These are phyloP conservation scores for Polyploca ridens DNA, from an alignment of 2,888 invertebrate species.

Conservation along the genomic window DNA sequence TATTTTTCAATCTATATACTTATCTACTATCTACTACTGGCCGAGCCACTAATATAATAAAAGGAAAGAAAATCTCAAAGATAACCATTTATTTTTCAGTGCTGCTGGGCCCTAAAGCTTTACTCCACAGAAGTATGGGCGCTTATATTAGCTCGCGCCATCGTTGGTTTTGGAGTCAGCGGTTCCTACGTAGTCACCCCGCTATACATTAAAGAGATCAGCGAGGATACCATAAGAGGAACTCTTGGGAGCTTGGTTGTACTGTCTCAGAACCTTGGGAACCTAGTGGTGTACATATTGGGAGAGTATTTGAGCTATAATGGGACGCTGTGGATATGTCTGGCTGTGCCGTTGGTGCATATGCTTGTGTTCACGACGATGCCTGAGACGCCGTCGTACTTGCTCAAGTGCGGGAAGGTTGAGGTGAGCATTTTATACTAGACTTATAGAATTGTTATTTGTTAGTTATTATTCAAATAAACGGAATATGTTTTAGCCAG, in stretches of 20 bases:
- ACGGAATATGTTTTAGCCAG: too few relatives aligned
- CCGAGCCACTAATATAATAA: background rate
- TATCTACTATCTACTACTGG: too few relatives aligned
- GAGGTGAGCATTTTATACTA: conserved; percentile 54
- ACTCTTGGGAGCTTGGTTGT: conserved; percentile 73
- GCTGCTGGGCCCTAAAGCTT: conserved; percentile 72
- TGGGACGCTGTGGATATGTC: conserved; percentile 69
- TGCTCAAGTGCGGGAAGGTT: conserved; percentile 71
- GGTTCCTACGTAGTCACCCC: conserved; percentile 78
- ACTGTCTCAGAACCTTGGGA: conserved; percentile 73
- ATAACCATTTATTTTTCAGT: conserved; percentile 43
- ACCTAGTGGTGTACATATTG: conserved; percentile 67
- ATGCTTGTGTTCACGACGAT: conserved; percentile 67
- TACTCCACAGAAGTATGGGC: conserved; percentile 77
- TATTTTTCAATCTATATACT: too few relatives aligned
- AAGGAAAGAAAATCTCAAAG: background rate
- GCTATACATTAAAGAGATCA: conserved; percentile 77
- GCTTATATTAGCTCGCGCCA: conserved; percentile 69
- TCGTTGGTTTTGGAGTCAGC: conserved; percentile 71
- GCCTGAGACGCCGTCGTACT: conserved; percentile 77
- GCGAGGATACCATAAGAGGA: conserved; percentile 74
- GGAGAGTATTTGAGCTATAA: conserved; percentile 75
- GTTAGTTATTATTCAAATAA: too few relatives aligned
- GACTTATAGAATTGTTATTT: too few relatives aligned
- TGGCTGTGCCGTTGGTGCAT: conserved; percentile 71